Conservation (phyloP, 2,888 invertebrate genomes). For the Eupsilia transversa region DNA sequence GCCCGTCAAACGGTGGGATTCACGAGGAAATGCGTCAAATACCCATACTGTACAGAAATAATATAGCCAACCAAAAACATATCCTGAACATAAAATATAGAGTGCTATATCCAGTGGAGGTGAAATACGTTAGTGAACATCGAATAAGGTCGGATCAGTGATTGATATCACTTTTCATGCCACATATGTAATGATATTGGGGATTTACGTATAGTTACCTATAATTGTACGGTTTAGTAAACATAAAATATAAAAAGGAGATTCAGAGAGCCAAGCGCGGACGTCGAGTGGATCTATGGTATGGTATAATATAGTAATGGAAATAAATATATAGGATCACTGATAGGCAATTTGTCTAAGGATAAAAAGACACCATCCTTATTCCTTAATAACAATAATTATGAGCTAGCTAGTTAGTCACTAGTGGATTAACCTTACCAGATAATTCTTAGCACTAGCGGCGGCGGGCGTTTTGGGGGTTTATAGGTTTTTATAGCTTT, state of each 20-base stretch:
- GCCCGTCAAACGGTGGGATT: constrained; percentile 72
- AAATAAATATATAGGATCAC: constrained; percentile 5
- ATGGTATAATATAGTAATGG: no score
- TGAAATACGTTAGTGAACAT: constrained; percentile 61
- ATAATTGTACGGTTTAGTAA: constrained; percentile 36
- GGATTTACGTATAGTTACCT: constrained; percentile 46
- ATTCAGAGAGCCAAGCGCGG: constrained; percentile 29
- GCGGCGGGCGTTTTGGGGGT: no score
- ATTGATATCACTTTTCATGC: constrained; percentile 70
- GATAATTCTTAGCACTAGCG: neutral
- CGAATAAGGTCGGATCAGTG: constrained; percentile 67
- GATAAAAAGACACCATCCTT: neutral
- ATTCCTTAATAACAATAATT: neutral
- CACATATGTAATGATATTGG: constrained; percentile 51
- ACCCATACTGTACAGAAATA: constrained; percentile 43
- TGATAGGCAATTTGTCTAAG: neutral
- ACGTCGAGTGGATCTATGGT: constrained; percentile 22
- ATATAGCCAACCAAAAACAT: constrained; percentile 47
- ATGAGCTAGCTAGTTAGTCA: neutral
- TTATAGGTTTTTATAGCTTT: no score
- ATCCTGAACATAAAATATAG: constrained; percentile 10
- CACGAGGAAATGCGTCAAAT: constrained; percentile 66
- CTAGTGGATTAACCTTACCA: neutral
- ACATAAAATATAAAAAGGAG: constrained; percentile 53
- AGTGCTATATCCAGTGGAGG: constrained; percentile 25